phyloP scores from a whole-genome alignment of 2,888 invertebrate species.

The Acanthoscelides obtectus region DNA sequence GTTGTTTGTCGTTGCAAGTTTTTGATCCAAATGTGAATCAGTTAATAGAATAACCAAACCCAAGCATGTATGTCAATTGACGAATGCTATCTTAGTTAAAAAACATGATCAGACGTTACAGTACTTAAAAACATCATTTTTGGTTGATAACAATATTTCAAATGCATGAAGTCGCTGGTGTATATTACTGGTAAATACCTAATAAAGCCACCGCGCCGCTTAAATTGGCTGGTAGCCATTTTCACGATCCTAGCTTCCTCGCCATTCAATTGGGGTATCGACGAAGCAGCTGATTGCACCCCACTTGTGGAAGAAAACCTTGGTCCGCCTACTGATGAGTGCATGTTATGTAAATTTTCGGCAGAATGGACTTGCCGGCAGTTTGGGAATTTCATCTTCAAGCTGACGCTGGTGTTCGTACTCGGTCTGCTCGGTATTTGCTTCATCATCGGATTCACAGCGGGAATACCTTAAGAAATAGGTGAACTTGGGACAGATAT shows the following conservation, averaged over 20 bases:
- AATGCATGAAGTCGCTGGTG: too few relatives aligned
- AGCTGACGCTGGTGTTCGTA: conserved; percentile 21
- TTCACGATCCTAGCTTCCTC: conserved; percentile 77
- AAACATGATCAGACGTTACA: too few relatives aligned
- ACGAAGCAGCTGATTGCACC: conserved; percentile 14
- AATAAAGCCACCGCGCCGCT: conserved; percentile 81
- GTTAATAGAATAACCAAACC: too few relatives aligned
- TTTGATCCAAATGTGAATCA: too few relatives aligned
- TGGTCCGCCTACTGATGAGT: conserved; percentile 18
- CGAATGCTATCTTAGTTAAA: too few relatives aligned
- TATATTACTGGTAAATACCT: neutral
- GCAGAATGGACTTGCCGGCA: conserved; percentile 71
- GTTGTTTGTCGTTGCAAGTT: too few relatives aligned
- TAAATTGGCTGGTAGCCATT: conserved; percentile 72
- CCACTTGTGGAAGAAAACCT: conserved; percentile 14
- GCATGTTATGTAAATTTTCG: conserved; percentile 47
- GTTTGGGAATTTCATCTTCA: conserved; percentile 40
- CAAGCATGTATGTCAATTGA: too few relatives aligned
- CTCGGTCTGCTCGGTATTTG: conserved; percentile 27
- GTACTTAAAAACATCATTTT: too few relatives aligned
- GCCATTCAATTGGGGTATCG: conserved; percentile 52
- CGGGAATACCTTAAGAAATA: conserved; percentile 53
- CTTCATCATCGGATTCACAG: conserved; percentile 63
- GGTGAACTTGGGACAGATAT: too few relatives aligned
- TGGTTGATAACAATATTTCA: too few relatives aligned